Evolutionary conservation across 2,888 invertebrate species (phyloP), one percentile per base, ranked within the genome.

Genomic region (Ferrisia virgata): DNA sequence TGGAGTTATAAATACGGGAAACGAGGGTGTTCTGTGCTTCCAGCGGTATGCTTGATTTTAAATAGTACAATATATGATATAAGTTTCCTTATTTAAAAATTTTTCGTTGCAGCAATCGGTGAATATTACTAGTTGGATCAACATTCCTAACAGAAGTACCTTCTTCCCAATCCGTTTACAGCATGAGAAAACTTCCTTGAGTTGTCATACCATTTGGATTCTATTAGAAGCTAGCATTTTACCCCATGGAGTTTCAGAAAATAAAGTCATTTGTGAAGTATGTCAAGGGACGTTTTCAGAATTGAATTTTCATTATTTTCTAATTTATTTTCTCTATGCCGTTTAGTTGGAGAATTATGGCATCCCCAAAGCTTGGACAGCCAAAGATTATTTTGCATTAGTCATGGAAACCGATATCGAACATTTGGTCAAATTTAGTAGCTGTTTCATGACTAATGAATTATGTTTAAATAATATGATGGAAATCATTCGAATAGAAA

Each of bases 261-360:
- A 15, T 33, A n/a, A 58, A 33, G 22, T 81, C 6, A 81, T 81
- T 36, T 58, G 81, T 33, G 53, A 81, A 36, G 81, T 81, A 58
- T 0, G 47, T n/a, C n/a, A n/a, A n/a, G n/a, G n/a, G n/a, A n/a
- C n/a, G n/a, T n/a, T n/a, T n/a, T n/a, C n/a, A n/a, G n/a, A 18
- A 36, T 40, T 43, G 79, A 36, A 78, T 33, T 15, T 9, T 2
- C 53, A 76, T 22, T 6, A 15, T 72, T 33, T 33, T 36, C 2
- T 36, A 22, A 31, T 22, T 39, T 18, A 8, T 15, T 13, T 15
- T 9, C 2, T 11, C 22, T 28, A 15, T 40, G 89, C n/a, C n/a
- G n/a, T 89, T 53, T 89, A 95, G 94, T 90, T 95, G 87, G 94
- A 95, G 88, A 91, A 93, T 87, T 94, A 94, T 89, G 95, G 95